Conservation (phyloP, 2,113 vertebrate species). For the Macquaria ambigua region DNA sequence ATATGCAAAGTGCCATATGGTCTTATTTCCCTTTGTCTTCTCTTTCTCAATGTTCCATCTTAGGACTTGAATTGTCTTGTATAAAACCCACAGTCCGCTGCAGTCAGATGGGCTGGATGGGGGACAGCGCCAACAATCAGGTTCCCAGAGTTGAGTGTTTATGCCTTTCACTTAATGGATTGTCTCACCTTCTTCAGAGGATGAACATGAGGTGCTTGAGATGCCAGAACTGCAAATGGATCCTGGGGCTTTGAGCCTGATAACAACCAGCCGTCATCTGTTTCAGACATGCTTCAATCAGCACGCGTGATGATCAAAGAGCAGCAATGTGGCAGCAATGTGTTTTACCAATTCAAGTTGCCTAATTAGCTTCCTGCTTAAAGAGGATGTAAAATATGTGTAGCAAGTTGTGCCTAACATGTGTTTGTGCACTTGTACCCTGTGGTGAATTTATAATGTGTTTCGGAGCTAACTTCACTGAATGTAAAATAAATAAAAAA, state of each 20-base stretch:
- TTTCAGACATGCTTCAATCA: conserved; percentile 79
- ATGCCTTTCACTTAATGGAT: conserved; percentile 82
- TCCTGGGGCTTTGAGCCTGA: conserved; percentile 74
- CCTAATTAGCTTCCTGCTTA: conserved; percentile 70
- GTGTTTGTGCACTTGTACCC: conserved; percentile 56
- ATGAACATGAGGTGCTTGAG: conserved; percentile 82
- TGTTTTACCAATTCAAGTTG: conserved; percentile 71
- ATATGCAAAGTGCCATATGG: conserved; percentile 63
- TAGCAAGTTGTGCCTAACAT: conserved; percentile 50
- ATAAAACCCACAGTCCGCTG: conserved; percentile 75
- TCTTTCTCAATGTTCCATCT: conserved; percentile 77
- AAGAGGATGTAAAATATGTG: conserved; percentile 71
- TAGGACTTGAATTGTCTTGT: conserved; percentile 80
- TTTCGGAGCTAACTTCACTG: conserved; percentile 31
- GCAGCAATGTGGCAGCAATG: conserved; percentile 56
- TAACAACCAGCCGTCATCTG: conserved; percentile 69
- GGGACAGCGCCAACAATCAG: conserved; percentile 73
- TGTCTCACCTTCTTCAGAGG: conserved; percentile 83
- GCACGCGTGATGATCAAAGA: conserved; percentile 68
- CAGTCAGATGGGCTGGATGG: conserved; percentile 78
- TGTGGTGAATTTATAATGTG: conserved; percentile 63
- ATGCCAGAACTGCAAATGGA: conserved; percentile 79
- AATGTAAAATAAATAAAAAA: conserved; percentile 34
- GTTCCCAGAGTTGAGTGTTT: conserved; percentile 81
- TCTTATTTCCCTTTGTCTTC: conserved; percentile 75